Percentiles rank a stretch among this genome's conserved stretches.
These are phyloP conservation scores for Aspidiotus destructor DNA, from an alignment of 2,888 invertebrate genomes.

Conservation along the genomic window DNA sequence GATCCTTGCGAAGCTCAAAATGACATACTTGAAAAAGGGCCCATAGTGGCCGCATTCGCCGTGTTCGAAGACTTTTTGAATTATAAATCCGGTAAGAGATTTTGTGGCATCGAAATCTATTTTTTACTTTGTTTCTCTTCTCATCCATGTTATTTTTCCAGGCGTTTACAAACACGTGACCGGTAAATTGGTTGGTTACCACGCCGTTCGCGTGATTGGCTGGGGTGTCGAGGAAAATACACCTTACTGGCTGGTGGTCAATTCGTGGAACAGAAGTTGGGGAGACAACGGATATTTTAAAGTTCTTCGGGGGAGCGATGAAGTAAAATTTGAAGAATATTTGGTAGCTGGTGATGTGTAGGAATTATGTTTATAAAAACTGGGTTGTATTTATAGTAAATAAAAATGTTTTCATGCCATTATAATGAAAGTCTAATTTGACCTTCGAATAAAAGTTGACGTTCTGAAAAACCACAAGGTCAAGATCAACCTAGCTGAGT, in stretches of 20 bases:
- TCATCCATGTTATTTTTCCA: neutral
- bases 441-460: too few relatives aligned
- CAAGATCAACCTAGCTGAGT: too few relatives aligned
- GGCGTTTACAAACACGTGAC: constrained; percentile 30
- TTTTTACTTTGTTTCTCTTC: too few relatives aligned
- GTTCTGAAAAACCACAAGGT: too few relatives aligned
- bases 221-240: constrained; percentile 23
- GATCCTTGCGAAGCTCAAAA: neutral
- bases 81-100: neutral
- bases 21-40: neutral
- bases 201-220: constrained; percentile 28
- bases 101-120: too few relatives aligned
- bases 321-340: constrained; percentile 23
- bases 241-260: constrained; percentile 28
- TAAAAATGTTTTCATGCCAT: too few relatives aligned
- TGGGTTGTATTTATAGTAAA: too few relatives aligned
- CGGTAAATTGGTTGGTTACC: constrained; percentile 17
- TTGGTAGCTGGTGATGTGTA: neutral
- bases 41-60: neutral
- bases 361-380: neutral
- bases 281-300: constrained; percentile 31
- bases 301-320: constrained; percentile 20
- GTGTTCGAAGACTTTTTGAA: neutral
- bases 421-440: too few relatives aligned
- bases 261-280: constrained; percentile 31